phyloP scores from a whole-genome alignment of 2,113 vertebrate genomes.

The Thamnaconus septentrionalis region DNA sequence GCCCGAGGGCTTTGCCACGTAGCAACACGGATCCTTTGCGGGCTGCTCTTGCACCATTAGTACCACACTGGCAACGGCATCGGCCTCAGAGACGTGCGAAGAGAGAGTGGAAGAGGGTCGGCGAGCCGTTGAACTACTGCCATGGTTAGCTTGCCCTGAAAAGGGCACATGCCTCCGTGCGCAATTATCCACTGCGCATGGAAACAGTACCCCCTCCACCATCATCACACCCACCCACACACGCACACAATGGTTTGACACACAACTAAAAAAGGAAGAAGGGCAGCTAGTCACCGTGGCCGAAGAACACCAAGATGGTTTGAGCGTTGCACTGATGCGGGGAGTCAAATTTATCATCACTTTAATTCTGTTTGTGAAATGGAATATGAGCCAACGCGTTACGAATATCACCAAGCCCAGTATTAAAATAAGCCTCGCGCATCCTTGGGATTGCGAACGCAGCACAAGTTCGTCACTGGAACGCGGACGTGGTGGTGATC shows the following conservation, averaged over 20 bases:
- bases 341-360: conserved; percentile 18
- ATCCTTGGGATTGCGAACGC: conserved; percentile 21
- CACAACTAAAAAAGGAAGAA: conserved; percentile 66
- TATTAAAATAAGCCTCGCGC: conserved; percentile 26
- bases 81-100: conserved; percentile 19
- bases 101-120: conserved; percentile 1
- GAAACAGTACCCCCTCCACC: conserved; percentile 50
- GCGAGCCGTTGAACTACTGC: conserved; percentile 57
- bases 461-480: conserved; percentile 32
- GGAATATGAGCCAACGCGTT: conserved; percentile 18
- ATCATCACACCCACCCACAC: conserved; percentile 21
- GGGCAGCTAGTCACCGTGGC: conserved; percentile 3
- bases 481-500: conserved; percentile 30
- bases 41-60: conserved; percentile 57
- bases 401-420: conserved; percentile 29
- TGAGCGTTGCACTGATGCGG: conserved; percentile 31
- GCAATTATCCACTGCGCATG: conserved; percentile 65
- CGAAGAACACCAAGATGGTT: conserved; percentile 14
- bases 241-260: conserved; percentile 58
- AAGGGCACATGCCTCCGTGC: conserved; percentile 70
- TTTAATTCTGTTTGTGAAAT: conserved; percentile 57
- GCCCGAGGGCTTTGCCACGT: conserved; percentile 34
- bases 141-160: conserved; percentile 64
- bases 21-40: conserved; percentile 36
- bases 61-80: conserved; percentile 52